Base-by-base conservation (phyloP, 2,797 vertebrate genomes). In the Pseudocheirus occidentalis region DNA sequence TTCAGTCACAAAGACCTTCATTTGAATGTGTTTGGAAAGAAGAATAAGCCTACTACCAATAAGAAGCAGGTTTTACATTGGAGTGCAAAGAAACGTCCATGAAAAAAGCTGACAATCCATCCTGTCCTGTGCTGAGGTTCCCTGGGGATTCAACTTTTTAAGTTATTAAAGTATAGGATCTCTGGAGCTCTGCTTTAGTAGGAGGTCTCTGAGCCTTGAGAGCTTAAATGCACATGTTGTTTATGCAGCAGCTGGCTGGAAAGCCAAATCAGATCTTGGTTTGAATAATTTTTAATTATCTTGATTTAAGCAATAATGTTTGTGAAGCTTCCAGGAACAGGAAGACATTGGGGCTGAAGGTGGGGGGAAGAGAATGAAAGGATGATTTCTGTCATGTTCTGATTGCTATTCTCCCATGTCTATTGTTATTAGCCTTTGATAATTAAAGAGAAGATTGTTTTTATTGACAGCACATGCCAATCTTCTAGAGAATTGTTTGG, bases 211-310 rank as follows among this genome's bases (percentile, higher is more conserved):
- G 96, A 95, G 95, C 59, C 95, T 97, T 31, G 24, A 62, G 18
- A 90, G n/a, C 97, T 98, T 98, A 97, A 96, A 97, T 94, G 55
- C 92, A 50, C 89, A 93, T 96, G 93, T 96, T 96, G 16, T 94
- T 97, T 95, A 92, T 31, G 97, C n/a, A 97, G 93, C 50, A 46
- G 92, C 4, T 90, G 81, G 95, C 56, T 73, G n/a, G 55, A 96
- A 73, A 97, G 58, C 62, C 94, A 96, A 97, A 94, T 97, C 90
- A 96, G 97, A 96, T 97, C 94, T 96, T 94, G 91, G 92, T 97
- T 97, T 97, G 95, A 96, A 95, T 62, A 93, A 58, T 95, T 96
- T 98, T 98, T 97, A 95, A 97, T 98, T 98, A 96, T 97, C 92
- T 98, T 93, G 55, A 11, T 92, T 96, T 97, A 98, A 97, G 93